Evolutionary conservation across 1,140 invertebrate genomes (phyloP).

Genomic region (Drosophila mauritiana): DNA sequence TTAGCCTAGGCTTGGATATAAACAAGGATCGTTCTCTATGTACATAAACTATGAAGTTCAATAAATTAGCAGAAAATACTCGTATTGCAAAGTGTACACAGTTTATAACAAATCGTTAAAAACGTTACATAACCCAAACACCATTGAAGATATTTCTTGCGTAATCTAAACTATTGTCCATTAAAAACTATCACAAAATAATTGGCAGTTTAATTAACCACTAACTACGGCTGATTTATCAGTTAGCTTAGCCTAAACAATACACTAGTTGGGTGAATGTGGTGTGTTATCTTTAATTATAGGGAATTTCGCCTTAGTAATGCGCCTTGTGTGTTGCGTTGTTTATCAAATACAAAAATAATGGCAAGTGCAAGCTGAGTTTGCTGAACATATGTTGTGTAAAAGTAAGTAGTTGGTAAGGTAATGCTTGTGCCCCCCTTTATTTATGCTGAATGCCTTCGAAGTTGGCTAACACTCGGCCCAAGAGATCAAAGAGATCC

Average conservation of each 20-base stretch:
- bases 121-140: conserved; percentile 76
- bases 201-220: conserved; percentile 79
- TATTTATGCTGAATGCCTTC: conserved; percentile 19
- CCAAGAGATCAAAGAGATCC: conserved; percentile 57
- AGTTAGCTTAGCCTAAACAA: conserved; percentile 27
- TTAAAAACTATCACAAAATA: conserved; percentile 82
- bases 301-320: conserved; percentile 41
- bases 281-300: conserved; percentile 42
- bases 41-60: conserved; percentile 61
- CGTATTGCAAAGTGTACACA: conserved; percentile 73
- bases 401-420: conserved; percentile 10
- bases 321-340: not conserved
- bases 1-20: conserved; percentile 55
- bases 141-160: conserved; percentile 60
- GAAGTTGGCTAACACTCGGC: conserved; percentile 41
- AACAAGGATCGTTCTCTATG: conserved; percentile 45
- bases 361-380: conserved; percentile 74
- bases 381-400: conserved; percentile 41
- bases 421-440: conserved; percentile 21
- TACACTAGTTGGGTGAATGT: conserved; percentile 43
- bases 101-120: conserved; percentile 63
- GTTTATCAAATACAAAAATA: conserved; percentile 68
- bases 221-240: conserved; percentile 49
- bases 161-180: conserved; percentile 56
- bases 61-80: conserved; percentile 75